Conservation (phyloP, 2,888 invertebrate species). For the Melipona beecheii region DNA sequence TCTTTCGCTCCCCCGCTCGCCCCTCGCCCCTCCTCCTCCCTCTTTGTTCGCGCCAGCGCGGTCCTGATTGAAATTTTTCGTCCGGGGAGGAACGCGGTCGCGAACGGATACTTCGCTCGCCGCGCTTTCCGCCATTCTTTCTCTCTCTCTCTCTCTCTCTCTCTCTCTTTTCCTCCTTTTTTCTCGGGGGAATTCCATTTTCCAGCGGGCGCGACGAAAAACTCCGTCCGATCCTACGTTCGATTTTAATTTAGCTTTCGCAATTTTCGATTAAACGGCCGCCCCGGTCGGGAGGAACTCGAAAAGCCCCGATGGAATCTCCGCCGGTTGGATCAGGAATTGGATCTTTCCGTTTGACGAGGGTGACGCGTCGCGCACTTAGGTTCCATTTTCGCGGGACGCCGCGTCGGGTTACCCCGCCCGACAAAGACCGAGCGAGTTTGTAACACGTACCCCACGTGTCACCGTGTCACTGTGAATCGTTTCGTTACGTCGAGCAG, state of each 20-base stretch:
- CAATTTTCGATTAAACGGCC: not conserved
- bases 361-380: not conserved
- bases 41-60: not conserved
- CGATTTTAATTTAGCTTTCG: conserved; percentile 28
- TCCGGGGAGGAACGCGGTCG: conserved; percentile 17
- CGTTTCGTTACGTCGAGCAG: too few relatives aligned
- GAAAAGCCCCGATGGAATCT: not conserved
- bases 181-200: conserved; percentile 12
- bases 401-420: too few relatives aligned
- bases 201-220: not conserved
- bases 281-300: not conserved
- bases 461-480: too few relatives aligned
- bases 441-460: too few relatives aligned
- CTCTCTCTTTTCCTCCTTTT: too few relatives aligned
- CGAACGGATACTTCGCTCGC: conserved; percentile 16
- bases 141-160: too few relatives aligned
- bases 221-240: conserved; percentile 1
- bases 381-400: not conserved
- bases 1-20: not conserved
- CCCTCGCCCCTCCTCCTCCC: not conserved
- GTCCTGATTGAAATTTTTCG: conserved; percentile 34
- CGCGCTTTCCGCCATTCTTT: not conserved
- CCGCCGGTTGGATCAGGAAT: not conserved
- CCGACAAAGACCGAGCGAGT: too few relatives aligned
- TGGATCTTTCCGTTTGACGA: not conserved